phyloP scores from a whole-genome alignment of 1,140 invertebrate genomes.

The Gryllus bimaculatus region DNA sequence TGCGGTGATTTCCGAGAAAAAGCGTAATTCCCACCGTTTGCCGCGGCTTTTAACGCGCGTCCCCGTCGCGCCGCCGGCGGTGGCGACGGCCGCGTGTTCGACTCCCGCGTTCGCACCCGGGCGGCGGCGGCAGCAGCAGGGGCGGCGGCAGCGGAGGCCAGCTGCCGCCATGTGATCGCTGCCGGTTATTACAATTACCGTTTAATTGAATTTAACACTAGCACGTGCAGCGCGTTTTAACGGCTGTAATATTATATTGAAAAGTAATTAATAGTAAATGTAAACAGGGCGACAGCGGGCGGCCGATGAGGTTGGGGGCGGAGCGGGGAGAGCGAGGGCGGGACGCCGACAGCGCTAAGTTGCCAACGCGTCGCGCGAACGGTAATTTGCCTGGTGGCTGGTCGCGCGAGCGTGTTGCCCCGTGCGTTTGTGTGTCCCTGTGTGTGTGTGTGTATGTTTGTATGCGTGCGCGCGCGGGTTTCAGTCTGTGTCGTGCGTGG shows the following conservation, averaged over 20 bases:
- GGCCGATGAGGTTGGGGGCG: not conserved
- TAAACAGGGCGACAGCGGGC: constrained; percentile 26
- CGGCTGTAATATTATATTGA: not conserved
- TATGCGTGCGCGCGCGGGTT: too few relatives aligned
- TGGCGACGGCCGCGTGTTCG: not conserved
- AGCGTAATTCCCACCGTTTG: too few relatives aligned
- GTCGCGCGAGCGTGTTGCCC: too few relatives aligned
- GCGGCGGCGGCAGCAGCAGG: too few relatives aligned
- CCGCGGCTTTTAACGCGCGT: too few relatives aligned
- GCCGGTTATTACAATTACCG: constrained; percentile 3
- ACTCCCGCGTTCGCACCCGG: not conserved
- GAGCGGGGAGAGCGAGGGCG: not conserved
- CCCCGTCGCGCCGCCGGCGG: too few relatives aligned
- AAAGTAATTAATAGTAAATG: constrained; percentile 26
- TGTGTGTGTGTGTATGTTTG: too few relatives aligned
- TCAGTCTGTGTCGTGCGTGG: too few relatives aligned
- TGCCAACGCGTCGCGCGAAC: too few relatives aligned
- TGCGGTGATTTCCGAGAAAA: not conserved
- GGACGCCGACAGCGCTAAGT: too few relatives aligned
- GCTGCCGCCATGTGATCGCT: constrained; percentile 2
- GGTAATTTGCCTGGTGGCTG: too few relatives aligned
- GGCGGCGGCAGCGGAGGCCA: not conserved
- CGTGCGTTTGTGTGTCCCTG: too few relatives aligned
- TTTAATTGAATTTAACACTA: constrained; percentile 6
- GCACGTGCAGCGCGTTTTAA: constrained; percentile 2